phyloP scores from a whole-genome alignment of 1,140 invertebrate genomes.

The Heliothis subflexa region DNA sequence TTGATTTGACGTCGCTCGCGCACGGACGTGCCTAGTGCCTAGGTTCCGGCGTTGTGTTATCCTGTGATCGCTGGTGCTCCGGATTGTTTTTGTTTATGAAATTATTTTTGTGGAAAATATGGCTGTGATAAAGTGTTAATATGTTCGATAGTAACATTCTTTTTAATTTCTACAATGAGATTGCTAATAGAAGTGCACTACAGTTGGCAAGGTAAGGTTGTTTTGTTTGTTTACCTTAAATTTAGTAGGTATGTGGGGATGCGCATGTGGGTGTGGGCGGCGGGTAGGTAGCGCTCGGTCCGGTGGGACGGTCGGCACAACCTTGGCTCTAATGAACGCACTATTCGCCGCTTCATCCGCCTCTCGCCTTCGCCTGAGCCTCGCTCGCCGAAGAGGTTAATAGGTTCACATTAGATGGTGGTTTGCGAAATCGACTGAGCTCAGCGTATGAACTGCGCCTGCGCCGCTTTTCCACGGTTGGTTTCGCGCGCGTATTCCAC shows the following conservation, averaged over 20 bases:
- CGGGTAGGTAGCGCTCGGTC: constrained; percentile 48
- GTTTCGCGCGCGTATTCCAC: constrained; percentile 76
- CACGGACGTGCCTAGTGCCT: constrained; percentile 84
- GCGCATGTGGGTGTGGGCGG: constrained; percentile 62
- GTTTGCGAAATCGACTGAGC: constrained; percentile 82
- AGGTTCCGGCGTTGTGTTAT: constrained; percentile 80
- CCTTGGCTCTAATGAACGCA: constrained; percentile 84
- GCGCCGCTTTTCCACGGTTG: constrained; percentile 77
- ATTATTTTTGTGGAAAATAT: constrained; percentile 76
- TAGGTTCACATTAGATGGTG: constrained; percentile 86
- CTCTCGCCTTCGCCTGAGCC: constrained; percentile 84
- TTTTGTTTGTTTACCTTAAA: constrained; percentile 81
- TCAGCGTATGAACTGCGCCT: constrained; percentile 72
- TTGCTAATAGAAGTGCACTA: constrained; percentile 84
- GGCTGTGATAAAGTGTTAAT: constrained; percentile 85
- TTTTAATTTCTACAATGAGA: constrained; percentile 85
- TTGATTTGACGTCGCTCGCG: constrained; percentile 84
- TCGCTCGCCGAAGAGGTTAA: constrained; percentile 83
- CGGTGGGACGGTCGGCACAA: constrained; percentile 71
- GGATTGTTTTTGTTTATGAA: constrained; percentile 78
- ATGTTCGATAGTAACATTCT: constrained; percentile 84
- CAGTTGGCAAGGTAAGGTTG: constrained; percentile 84
- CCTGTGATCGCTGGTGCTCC: constrained; percentile 82
- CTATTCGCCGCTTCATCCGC: constrained; percentile 79
- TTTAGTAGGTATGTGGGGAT: constrained; percentile 61